phyloP scores from a whole-genome alignment of 2,113 vertebrate species.

The Heterotis niloticus region DNA sequence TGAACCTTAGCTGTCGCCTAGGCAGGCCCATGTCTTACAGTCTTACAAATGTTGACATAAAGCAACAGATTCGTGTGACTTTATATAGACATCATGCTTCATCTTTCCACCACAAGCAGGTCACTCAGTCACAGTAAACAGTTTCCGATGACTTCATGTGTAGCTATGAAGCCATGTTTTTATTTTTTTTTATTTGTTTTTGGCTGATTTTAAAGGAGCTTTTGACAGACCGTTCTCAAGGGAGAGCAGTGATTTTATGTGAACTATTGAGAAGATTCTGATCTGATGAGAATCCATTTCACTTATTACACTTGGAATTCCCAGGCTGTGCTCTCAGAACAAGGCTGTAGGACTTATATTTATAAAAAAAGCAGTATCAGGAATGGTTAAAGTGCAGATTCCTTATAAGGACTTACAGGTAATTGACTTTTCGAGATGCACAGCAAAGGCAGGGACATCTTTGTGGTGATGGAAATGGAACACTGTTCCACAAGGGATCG shows the following conservation, averaged over 20 bases:
- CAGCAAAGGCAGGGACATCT: background rate
- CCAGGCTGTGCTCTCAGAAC: background rate
- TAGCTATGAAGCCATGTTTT: conserved; percentile 55
- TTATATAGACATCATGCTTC: conserved; percentile 47
- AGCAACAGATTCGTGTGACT: conserved; percentile 52
- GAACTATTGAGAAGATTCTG: background rate
- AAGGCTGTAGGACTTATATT: background rate
- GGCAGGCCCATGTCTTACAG: conserved; percentile 40
- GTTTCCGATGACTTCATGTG: conserved; percentile 77
- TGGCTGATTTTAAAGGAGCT: conserved; percentile 48
- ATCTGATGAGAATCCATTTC: background rate
- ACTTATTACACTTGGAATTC: background rate
- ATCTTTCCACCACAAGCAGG: conserved; percentile 44
- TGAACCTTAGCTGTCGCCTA: conserved; percentile 36
- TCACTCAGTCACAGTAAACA: conserved; percentile 58
- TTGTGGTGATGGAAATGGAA: no score
- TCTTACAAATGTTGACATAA: conserved; percentile 42
- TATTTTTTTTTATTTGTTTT: conserved; percentile 57
- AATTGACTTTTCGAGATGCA: conserved; percentile 16
- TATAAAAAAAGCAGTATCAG: background rate
- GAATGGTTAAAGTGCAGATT: conserved; percentile 16
- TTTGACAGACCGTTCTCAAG: conserved; percentile 28
- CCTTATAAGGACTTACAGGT: background rate
- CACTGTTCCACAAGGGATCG: no score
- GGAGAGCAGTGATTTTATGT: conserved; percentile 20